These are phyloP conservation scores for Tanytarsus gracilentus DNA, from an alignment of 2,888 invertebrate species.

Conservation along the genomic window DNA sequence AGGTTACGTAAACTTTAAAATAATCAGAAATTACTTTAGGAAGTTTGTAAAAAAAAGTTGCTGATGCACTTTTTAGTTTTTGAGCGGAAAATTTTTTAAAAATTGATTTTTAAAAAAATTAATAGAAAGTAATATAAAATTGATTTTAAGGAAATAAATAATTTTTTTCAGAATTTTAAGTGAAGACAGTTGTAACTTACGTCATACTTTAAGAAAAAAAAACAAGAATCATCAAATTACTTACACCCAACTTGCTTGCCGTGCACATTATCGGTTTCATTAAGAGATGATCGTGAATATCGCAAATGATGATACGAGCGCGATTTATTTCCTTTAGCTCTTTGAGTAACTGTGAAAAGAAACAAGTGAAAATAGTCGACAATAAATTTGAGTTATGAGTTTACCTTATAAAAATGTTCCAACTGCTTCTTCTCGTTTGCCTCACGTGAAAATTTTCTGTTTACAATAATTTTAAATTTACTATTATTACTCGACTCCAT, in stretches of 20 bases:
- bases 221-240: background rate
- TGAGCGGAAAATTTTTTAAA: no score
- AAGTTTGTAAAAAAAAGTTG: no score
- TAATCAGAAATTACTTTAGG: no score
- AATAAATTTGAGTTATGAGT: conserved; percentile 8
- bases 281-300: conserved; percentile 61
- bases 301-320: conserved; percentile 70
- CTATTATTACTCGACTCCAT: conserved; percentile 50
- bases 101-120: no score
- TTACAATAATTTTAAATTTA: conserved; percentile 58
- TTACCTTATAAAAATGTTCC: conserved; percentile 4
- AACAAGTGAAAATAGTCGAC: background rate
- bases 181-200: no score
- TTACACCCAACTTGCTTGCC: conserved; percentile 45
- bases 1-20: no score
- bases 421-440: conserved; percentile 39
- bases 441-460: conserved; percentile 58
- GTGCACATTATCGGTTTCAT: conserved; percentile 71
- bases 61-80: no score
- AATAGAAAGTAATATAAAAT: no score
- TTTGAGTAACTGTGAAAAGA: conserved; percentile 6
- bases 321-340: conserved; percentile 53
- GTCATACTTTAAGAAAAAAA: background rate
- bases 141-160: no score
- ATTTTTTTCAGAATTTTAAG: no score